Evolutionary conservation across 2,113 vertebrate genomes (phyloP).

Genomic region (Acrocephalus kingi): DNA sequence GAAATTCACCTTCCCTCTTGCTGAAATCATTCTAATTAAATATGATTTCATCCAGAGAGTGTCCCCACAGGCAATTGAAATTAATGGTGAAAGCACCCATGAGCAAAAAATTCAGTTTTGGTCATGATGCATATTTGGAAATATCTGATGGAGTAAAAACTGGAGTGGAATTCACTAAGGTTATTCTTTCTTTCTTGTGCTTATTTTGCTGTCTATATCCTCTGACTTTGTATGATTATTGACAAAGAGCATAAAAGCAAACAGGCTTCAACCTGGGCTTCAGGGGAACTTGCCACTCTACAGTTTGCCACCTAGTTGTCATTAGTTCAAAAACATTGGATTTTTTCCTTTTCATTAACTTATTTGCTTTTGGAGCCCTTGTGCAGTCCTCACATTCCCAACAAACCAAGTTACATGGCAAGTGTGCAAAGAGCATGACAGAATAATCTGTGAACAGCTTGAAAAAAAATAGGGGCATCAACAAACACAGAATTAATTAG

Average conservation of each 20-base stretch:
- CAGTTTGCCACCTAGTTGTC: not conserved
- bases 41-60: not conserved
- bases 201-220: not conserved
- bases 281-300: not conserved
- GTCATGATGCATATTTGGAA: not conserved
- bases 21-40: not conserved
- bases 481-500: not conserved
- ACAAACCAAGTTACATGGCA: not conserved
- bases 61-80: not conserved
- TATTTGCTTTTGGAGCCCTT: not conserved
- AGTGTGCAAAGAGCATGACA: not conserved
- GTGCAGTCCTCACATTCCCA: rapidly evolving
- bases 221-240: not conserved
- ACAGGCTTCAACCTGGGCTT: not conserved
- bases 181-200: not conserved
- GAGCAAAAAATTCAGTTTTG: not conserved
- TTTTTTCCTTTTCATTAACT: not conserved
- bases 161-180: not conserved
- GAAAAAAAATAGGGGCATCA: not conserved
- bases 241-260: not conserved
- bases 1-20: not conserved
- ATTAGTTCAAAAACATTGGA: not conserved
- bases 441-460: not conserved
- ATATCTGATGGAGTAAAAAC: not conserved
- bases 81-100: not conserved